These are phyloP conservation scores for Elegia similella DNA, from an alignment of 2,888 invertebrate species.

Conservation along the genomic window DNA sequence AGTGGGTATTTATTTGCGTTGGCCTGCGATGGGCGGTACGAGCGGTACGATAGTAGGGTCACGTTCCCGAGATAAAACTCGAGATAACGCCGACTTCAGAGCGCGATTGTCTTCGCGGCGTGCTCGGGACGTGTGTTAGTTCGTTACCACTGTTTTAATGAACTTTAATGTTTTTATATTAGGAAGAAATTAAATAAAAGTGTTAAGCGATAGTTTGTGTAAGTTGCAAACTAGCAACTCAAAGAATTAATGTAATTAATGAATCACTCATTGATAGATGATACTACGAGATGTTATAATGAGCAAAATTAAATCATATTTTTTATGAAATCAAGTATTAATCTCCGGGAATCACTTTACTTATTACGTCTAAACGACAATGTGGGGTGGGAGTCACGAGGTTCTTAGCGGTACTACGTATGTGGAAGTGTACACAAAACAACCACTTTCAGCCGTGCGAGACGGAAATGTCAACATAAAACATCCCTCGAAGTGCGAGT, in stretches of 20 bases:
- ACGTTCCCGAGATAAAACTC: conserved; percentile 70
- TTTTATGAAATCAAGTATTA: too few relatives aligned
- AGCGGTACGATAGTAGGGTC: conserved; percentile 68
- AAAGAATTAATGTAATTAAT: too few relatives aligned
- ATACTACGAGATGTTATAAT: too few relatives aligned
- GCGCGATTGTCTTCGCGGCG: conserved; percentile 60
- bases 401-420: not conserved
- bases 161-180: not conserved
- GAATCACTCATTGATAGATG: too few relatives aligned
- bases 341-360: too few relatives aligned
- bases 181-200: not conserved
- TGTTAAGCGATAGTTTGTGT: not conserved
- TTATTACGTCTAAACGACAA: not conserved
- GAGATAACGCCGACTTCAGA: conserved; percentile 70
- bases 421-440: not conserved
- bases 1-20: conserved; percentile 54
- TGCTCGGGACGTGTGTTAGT: conserved; percentile 9
- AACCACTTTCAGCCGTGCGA: not conserved
- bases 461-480: not conserved
- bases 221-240: too few relatives aligned
- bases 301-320: too few relatives aligned
- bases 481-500: not conserved
- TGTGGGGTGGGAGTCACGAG: too few relatives aligned
- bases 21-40: conserved; percentile 65
- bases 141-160: conserved; percentile 9